These are phyloP conservation scores for Sebastes trivittatus DNA, from an alignment of 2,797 vertebrate genomes.

Conservation along the genomic window DNA sequence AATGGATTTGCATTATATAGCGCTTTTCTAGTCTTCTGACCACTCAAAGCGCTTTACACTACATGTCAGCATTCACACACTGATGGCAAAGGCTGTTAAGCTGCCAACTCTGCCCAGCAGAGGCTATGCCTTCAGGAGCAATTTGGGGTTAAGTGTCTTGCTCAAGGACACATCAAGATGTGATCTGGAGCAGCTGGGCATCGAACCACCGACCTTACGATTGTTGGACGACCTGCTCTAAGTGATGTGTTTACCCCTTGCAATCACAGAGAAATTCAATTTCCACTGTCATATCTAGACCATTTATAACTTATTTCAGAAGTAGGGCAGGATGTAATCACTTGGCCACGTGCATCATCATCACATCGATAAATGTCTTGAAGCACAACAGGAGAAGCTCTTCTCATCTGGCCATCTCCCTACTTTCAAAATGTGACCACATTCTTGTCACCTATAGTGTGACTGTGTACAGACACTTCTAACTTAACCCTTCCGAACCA, in stretches of 20 bases:
- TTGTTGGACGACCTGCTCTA: no score
- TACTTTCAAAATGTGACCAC: conserved; percentile 7
- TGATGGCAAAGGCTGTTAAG: no score
- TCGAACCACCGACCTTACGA: no score
- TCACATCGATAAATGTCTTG: conserved; percentile 12
- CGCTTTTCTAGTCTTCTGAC: no score
- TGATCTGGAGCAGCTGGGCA: no score
- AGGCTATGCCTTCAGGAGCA: no score
- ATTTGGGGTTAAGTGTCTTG: no score
- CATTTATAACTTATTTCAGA: conserved; percentile 30
- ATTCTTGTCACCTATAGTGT: conserved; percentile 3
- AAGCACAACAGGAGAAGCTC: not conserved
- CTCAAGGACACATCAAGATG: no score
- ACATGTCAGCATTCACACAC: no score
- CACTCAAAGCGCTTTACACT: no score
- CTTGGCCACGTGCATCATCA: not conserved
- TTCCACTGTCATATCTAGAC: not conserved
- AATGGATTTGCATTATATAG: no score
- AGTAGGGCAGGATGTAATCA: conserved; percentile 49
- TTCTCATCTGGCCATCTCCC: not conserved
- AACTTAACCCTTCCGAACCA: conserved; percentile 8
- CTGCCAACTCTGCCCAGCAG: no score
- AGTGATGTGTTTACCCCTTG: not conserved
- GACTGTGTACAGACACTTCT: conserved; percentile 9
- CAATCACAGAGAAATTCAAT: not conserved